Base-by-base conservation (phyloP, 1,140 invertebrate species). In the Rhopalosiphum padi region DNA sequence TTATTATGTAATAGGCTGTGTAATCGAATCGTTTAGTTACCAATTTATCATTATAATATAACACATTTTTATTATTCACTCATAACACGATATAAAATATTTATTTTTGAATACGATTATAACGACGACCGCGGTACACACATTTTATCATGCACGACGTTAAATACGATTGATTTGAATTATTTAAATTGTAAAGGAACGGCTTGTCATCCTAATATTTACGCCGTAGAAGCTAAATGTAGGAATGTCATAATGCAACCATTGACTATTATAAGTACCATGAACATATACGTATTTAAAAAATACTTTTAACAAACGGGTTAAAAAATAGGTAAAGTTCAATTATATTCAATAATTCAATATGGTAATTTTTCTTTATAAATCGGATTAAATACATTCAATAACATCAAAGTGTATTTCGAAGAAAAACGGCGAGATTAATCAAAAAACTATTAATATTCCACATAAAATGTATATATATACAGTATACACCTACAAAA, bases 11-110 rank as follows among this genome's bases (percentile, higher is more conserved):
- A 87, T 48, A 87, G 43, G 46, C 86, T 87, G 86, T 87, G 46
- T 46, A 87, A 87, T 87, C 5, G 7, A 87, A 87, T 87, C 46
- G 46, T 87, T 87, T 87, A 87, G 86, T 87, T 87, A 87, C 86
- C 46, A 87, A 48, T 48, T 41, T 85, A 85, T 43, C 60, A 77
- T 77, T 37, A 83, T 37, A 83, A 85, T 43, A 85, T 30, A 85
- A 25, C 41, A 41, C 83, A 85, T 85, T 85, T 41, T 85, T 85
- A 41, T 30, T 25, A 87, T 87, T 35, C 18, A 35, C 86, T 22
- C 25, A n/a, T n/a, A 87, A 87, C 30, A 87, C 86, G 23, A n/a
- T 48, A 48, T 48, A n/a, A 87, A 86, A 86, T 46, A 48, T 86
- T 41, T 86, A 86, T 86, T 86, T 86, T 86, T 86, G 30, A 86